A percentile compares a stretch with the other conserved stretches of the same genome.
Conservation (phyloP, 1,140 invertebrate genomes). For the Drosophila pallidifrons region DNA sequence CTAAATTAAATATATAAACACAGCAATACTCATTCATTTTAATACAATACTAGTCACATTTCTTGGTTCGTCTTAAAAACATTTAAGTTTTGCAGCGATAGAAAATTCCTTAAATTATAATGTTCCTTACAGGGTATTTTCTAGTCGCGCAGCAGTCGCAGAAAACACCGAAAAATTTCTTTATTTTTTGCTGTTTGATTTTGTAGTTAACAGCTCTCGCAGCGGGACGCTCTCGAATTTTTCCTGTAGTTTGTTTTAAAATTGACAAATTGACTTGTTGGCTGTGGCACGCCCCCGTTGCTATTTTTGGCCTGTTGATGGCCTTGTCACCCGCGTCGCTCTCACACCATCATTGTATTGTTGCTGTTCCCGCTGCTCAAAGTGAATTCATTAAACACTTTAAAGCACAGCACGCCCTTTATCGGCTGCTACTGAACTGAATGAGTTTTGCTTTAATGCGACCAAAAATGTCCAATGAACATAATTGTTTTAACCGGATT, state of each 20-base stretch:
- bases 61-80: no score
- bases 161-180: background rate
- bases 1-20: no score
- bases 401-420: conserved; percentile 32
- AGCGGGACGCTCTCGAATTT: conserved; percentile 33
- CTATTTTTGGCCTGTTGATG: conserved; percentile 31
- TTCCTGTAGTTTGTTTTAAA: conserved; percentile 61
- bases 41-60: no score
- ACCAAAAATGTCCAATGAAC: background rate
- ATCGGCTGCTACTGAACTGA: background rate
- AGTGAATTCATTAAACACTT: conserved; percentile 63
- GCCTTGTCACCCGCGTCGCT: background rate
- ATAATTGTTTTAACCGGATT: conserved; percentile 24
- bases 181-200: conserved; percentile 19
- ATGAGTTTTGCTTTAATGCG: conserved; percentile 8
- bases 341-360: background rate
- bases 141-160: background rate
- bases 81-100: no score
- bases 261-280: conserved; percentile 71
- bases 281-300: conserved; percentile 41
- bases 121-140: background rate
- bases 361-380: conserved; percentile 13
- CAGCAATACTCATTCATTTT: no score
- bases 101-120: no score
- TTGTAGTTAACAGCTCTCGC: conserved; percentile 36